Evolutionary conservation across 2,113 vertebrate species (phyloP).

Genomic region (Syrrhaptes paradoxus): DNA sequence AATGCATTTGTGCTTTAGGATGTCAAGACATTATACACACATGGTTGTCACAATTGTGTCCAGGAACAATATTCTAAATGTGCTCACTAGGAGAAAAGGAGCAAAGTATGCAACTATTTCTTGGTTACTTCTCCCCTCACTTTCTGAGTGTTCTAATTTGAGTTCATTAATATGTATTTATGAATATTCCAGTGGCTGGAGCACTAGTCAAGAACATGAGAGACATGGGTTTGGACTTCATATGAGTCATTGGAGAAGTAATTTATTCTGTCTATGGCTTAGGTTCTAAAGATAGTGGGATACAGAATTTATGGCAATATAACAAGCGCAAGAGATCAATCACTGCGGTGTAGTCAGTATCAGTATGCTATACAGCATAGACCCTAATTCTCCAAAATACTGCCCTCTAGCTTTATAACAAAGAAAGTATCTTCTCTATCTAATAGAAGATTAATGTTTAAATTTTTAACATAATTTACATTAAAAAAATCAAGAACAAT

Average conservation of each 20-base stretch:
- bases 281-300: not conserved
- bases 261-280: not conserved
- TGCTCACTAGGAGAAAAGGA: not conserved
- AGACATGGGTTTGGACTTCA: not conserved
- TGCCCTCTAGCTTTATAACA: not conserved
- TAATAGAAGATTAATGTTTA: not conserved
- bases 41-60: accelerated
- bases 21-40: not conserved
- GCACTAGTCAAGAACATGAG: not conserved
- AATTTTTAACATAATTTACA: not conserved
- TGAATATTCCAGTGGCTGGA: not conserved
- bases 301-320: not conserved
- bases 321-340: not conserved
- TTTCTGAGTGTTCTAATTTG: not conserved
- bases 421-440: not conserved
- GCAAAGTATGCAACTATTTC: not conserved
- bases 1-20: not conserved
- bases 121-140: not conserved
- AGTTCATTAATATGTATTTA: not conserved
- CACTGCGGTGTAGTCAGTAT: not conserved
- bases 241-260: not conserved
- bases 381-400: not conserved
- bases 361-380: not conserved
- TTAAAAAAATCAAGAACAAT: not conserved
- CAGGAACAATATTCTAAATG: not conserved